Base-by-base conservation (phyloP, 2,113 vertebrate genomes). In the Ptilorrhoa leucosticta region DNA sequence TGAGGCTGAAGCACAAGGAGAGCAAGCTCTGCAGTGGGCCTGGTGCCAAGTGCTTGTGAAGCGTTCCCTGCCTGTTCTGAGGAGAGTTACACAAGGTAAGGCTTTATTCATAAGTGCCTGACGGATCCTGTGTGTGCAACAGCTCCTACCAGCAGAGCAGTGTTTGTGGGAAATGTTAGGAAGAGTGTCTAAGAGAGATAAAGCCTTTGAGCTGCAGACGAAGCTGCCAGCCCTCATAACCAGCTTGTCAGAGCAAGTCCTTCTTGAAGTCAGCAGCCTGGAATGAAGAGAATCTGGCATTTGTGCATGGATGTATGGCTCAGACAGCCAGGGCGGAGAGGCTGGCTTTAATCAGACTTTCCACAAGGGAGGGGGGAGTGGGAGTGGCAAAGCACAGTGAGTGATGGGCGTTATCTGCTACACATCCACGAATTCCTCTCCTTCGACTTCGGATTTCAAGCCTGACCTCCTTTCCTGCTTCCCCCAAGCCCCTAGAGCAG, bases 281-380 rank as follows among this genome's bases (percentile, higher is more conserved):
- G 97, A 97, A 97, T 97, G 96, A 96, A 78, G 80, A 89, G 97
- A 97, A 97, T 97, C 96, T 93, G 83, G 93, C 95, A 94, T 87
- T 94, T 90, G 92, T 91, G 91, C 93, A 27, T 28, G 90, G 70
- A 77, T 89, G 93, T 57, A 85, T 31, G 88, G 94, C 75, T 88
- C 72, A 83, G 92, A 6, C 89, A 84, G 91, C 11, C 87, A 35
- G 95, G 91, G 91, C 31, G 26, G 89, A 94, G 84, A 7, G n/a
- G 72, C 73, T 47, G 75, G 7, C 84, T 97, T 88, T 81, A 90
- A 95, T 96, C 95, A 93, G 3, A 83, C 89, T 94, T 94, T 96
- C 85, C 94, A 86, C 87, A 79, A 4, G 8, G 68, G 27, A 11
- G 8, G 48, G 66, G 37, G 44, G 28, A 60, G 64, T 19, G 44